Base-by-base conservation (phyloP, 2,888 invertebrate genomes). In the Psococerastis gibbosa region DNA sequence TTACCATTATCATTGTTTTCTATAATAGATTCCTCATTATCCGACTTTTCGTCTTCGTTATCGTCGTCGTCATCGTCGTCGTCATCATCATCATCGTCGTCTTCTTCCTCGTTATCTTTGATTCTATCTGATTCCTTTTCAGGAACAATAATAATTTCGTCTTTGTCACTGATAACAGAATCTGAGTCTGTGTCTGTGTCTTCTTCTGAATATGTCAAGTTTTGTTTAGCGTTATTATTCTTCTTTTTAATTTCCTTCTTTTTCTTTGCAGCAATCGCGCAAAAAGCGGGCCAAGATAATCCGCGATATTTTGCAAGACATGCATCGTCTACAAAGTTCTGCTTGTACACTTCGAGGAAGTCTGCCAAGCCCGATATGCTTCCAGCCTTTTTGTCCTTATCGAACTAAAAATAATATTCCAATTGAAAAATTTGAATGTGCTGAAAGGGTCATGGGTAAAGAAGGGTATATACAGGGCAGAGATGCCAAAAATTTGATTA, bases 261-360 rank as follows among this genome's bases (percentile, higher is more conserved):
- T 35, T 50, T 49, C 13, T 52, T 48, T 3, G 57, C 50, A 60
- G 56, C 54, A 58, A 66, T 48, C 55, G 54, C 49, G 59, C 61
- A 56, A 50, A 64, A 64, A 45, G 63, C 62, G 20, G 53, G 45
- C 63, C 63, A 64, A 41, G 55, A 53, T 57, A 63, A 59, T 5
- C 63, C 63, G 55, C 67, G 66, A 53, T 65, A 69, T 22, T 60
- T 60, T 9, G 62, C 60, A 15, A 70, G 56, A 48, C 66, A 63
- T 46, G 65, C 65, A 52, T 70, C 69, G 48, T 62, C 60, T 53
- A 69, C 69, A 47, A 67, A 66, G 23, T 65, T 62, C n/a, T 64
- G 62, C 48, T 62, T 65, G 41, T 69, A 52, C 44, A 60, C 58
- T 45, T 57, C 60, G 33, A 70, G 57, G 4, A 67, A 62, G 49